Base-by-base conservation (phyloP, 2,888 invertebrate genomes). In the Drosophila limbata region DNA sequence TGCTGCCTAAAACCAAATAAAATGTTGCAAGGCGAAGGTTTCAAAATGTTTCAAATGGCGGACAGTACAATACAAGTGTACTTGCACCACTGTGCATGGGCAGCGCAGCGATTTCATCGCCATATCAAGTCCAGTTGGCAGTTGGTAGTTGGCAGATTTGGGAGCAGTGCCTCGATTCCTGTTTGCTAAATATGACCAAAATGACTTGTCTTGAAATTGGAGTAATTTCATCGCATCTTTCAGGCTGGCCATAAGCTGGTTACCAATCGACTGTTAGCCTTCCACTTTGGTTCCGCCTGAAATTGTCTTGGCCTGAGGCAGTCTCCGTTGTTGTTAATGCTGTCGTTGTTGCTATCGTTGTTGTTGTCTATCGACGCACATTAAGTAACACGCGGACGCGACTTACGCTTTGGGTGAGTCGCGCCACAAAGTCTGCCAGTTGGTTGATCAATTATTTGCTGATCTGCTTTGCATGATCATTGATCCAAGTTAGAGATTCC, bases 141-240 rank as follows among this genome's bases (percentile, higher is more conserved):
- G 50, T 35, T 45, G 56, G 50, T 35, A 31, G 50, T 35, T 56
- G 56, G 56, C 57, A 17, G 37, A 37, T 84, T 86, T 84, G 42
- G 65, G 64, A 65, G 69, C 57, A 53, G 35, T 42, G 56, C 51
- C 47, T 61, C 67, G 68, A 82, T 88, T 86, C 87, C 88, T 77
- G 86, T 87, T 86, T 83, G 83, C 90, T 88, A 88, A 90, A 91
- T 89, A 88, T 88, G 90, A 87, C 81, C 83, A 88, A 85, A 84
- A 88, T 87, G 84, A 80, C 85, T 79, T 69, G 82, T 87, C 88
- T 88, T 67, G 88, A 89, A 91, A 90, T 87, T 90, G 83, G 89
- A 89, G 88, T 90, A 91, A 89, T 88, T 89, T 82, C 81, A 77
- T 79, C 74, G 75, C 78, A 66, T 56, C 75, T 69, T 57, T 72